A percentile compares a stretch with the other conserved stretches of the same genome.
phyloP scores from a whole-genome alignment of 2,797 vertebrate genomes.

The Agapornis canus region DNA sequence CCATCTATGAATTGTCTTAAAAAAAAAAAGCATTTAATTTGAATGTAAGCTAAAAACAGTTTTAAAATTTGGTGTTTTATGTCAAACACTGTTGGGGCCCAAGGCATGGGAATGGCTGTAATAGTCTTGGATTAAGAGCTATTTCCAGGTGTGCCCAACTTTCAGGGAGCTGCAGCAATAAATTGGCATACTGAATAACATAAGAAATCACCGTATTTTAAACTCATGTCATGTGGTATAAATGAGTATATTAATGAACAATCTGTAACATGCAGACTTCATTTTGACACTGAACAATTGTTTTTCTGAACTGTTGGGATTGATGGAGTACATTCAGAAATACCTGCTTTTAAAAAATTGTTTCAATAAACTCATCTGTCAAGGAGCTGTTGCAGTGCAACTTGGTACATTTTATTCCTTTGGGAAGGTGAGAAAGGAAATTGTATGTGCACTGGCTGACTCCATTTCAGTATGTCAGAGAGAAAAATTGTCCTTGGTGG shows the following conservation, averaged over 20 bases:
- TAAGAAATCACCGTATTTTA: constrained; percentile 34
- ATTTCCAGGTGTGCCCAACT: constrained; percentile 3
- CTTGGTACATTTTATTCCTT: neutral
- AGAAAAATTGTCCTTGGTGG: neutral
- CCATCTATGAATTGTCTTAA: neutral
- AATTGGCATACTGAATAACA: neutral
- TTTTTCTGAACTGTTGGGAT: neutral
- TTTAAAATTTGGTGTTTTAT: neutral
- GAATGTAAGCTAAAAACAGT: constrained; percentile 1
- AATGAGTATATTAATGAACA: neutral
- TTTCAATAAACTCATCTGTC: constrained; percentile 28
- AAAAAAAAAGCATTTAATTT: constrained; percentile 1
- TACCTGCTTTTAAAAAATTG: constrained; percentile 27
- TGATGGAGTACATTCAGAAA: neutral
- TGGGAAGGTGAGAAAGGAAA: neutral
- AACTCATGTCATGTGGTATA: constrained; percentile 33
- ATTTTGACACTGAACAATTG: constrained; percentile 21
- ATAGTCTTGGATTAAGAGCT: neutral
- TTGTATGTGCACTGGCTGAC: rapidly evolving
- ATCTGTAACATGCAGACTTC: neutral
- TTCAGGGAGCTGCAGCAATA: constrained; percentile 3
- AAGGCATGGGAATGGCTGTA: neutral
- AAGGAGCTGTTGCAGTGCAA: neutral
- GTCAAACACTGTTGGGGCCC: neutral
- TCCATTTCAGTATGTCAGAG: neutral